Conservation (phyloP, 2,888 invertebrate genomes). For the Nineta flava region DNA sequence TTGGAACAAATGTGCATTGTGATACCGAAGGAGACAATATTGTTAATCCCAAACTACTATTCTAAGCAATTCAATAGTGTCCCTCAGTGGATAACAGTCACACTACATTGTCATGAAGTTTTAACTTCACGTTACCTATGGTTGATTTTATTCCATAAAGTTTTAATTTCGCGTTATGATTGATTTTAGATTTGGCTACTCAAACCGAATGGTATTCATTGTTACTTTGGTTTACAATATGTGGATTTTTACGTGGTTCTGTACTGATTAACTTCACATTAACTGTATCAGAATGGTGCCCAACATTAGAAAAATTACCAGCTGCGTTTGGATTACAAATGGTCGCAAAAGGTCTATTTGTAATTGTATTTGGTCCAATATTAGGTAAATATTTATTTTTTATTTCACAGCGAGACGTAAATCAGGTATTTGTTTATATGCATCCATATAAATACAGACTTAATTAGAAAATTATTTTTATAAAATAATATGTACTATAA, state of each 20-base stretch:
- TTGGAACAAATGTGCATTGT: too few species aligned
- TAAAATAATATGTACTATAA: background rate
- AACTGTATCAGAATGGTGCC: constrained; percentile 62
- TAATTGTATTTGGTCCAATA: constrained; percentile 50
- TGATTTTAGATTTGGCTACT: constrained; percentile 52
- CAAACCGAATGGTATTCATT: constrained; percentile 53
- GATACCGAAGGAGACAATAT: too few species aligned
- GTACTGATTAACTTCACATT: constrained; percentile 63
- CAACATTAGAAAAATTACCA: constrained; percentile 50
- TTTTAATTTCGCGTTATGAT: too few species aligned
- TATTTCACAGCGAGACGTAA: constrained; percentile 14
- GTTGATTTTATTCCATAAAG: too few species aligned
- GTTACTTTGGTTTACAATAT: constrained; percentile 53
- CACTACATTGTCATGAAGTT: too few species aligned
- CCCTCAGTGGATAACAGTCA: too few species aligned
- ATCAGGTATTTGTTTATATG: background rate
- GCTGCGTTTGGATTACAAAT: constrained; percentile 63
- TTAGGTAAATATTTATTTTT: constrained; percentile 32
- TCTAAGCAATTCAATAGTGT: too few species aligned
- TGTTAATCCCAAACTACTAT: too few species aligned
- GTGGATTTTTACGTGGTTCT: constrained; percentile 64
- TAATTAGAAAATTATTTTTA: too few species aligned
- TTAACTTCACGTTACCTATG: too few species aligned
- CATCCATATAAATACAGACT: background rate
- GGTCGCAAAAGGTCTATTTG: constrained; percentile 59